phyloP scores from a whole-genome alignment of 1,140 invertebrate species.

The Drosophila pseudoobscura region DNA sequence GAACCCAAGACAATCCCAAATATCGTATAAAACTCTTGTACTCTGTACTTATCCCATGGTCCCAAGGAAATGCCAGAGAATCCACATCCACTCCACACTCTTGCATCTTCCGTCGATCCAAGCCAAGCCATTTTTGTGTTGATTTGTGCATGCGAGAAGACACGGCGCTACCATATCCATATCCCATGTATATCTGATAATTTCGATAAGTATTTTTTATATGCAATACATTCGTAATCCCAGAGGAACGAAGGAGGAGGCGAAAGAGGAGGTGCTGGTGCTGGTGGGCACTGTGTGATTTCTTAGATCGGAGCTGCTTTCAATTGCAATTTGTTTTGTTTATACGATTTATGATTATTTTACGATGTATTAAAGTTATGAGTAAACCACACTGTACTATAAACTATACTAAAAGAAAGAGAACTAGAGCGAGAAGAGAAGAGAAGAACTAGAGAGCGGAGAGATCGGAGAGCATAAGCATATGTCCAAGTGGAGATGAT shows the following conservation, averaged over 20 bases:
- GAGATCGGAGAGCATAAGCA: constrained; percentile 3
- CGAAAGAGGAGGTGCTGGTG: background rate
- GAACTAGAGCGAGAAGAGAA: constrained; percentile 6
- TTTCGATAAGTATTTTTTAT: constrained; percentile 76
- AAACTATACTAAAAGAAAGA: constrained; percentile 51
- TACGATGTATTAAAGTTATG: constrained; percentile 80
- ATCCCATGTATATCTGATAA: constrained; percentile 50
- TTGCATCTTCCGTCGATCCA: constrained; percentile 3
- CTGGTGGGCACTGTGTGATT: constrained; percentile 55
- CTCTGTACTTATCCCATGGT: constrained; percentile 42
- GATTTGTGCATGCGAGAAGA: constrained; percentile 62
- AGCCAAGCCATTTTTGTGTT: constrained; percentile 40
- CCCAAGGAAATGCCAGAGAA: no score
- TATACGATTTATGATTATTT: constrained; percentile 75
- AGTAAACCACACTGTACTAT: constrained; percentile 62
- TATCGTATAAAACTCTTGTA: constrained; percentile 34
- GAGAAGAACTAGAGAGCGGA: constrained; percentile 3
- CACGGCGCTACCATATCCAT: constrained; percentile 34
- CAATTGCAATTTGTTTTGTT: constrained; percentile 77
- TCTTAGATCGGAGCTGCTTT: constrained; percentile 68
- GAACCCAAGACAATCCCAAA: constrained; percentile 59
- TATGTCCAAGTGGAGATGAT: constrained; percentile 63
- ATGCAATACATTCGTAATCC: constrained; percentile 45
- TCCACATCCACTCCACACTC: no score
- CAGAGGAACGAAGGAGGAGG: constrained; percentile 29